phyloP scores from a whole-genome alignment of 2,888 invertebrate species.

The Xestia c-nigrum region DNA sequence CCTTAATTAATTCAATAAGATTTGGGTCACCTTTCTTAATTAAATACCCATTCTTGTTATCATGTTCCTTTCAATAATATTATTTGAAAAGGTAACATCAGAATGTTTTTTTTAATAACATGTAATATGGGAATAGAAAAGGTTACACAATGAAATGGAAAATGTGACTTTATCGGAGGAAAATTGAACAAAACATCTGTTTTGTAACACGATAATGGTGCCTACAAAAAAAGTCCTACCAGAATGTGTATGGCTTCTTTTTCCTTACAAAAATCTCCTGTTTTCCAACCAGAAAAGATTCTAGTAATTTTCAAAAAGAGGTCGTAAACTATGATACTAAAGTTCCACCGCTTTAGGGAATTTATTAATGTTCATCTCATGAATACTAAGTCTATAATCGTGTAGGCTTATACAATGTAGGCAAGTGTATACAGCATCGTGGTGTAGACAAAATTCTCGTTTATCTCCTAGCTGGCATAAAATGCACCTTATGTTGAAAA shows the following conservation, averaged over 20 bases:
- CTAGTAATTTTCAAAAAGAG: not conserved
- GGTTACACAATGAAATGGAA: not conserved
- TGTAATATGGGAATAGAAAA: not conserved
- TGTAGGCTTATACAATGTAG: not conserved
- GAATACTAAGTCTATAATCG: too few species aligned
- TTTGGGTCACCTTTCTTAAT: slow-evolving; percentile 62
- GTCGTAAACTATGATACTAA: slow-evolving; percentile 18
- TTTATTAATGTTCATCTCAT: slow-evolving; percentile 5
- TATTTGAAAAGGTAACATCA: not conserved
- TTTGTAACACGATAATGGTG: too few species aligned
- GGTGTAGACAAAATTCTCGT: not conserved
- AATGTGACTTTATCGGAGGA: not conserved
- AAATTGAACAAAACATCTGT: too few species aligned
- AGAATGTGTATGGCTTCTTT: not conserved
- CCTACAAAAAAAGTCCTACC: too few species aligned
- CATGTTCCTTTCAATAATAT: slow-evolving; percentile 40
- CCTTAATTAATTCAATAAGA: slow-evolving; percentile 60
- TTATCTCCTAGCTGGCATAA: not conserved
- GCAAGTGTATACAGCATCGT: not conserved
- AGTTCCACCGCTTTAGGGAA: slow-evolving; percentile 15
- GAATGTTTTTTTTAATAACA: not conserved
- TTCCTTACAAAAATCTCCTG: not conserved
- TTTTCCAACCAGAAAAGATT: not conserved
- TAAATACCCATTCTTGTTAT: slow-evolving; percentile 59
- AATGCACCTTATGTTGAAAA: not conserved